Evolutionary conservation across 2,888 invertebrate genomes (phyloP), one percentile per base, ranked within the genome.

Genomic region (Sinohyriopsis cumingii): DNA sequence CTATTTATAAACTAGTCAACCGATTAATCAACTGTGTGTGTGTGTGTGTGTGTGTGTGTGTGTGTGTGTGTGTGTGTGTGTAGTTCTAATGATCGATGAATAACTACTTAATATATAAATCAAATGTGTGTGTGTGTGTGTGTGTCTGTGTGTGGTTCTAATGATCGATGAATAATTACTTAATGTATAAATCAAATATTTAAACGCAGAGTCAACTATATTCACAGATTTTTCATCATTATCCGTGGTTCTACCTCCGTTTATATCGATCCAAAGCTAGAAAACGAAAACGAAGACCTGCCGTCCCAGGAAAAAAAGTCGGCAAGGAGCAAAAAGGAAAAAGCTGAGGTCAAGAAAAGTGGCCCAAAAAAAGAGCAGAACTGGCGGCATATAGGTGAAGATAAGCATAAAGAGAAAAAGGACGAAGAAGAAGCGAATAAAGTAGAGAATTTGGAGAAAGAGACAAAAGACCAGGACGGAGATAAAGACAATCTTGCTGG

Each of bases 161-260:
- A 15, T 59, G 9, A 59, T 22, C n/a, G 24, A 59, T 59, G 59
- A 22, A 59, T 59, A 12, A 24, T 59, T 12, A 22, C 4, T 59
- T 24, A 59, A 59, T 24, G 12, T 22, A 22, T 15, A 19, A 24
- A 22, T 22, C 59, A 24, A 59, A 4, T 12, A 57, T 4, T n/a
- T 57, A 24, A 57, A 15, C 3, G 20, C 19, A 22, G 57, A 57
- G 4, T 22, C n/a, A 57, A 22, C 57, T 57, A 22, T 57, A 18
- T 57, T 22, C 57, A 57, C 62, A 79, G 79, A 22, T 79, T 77
- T 63, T 79, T 73, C 62, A 73, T 79, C 55, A 76, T 79, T 1
- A 59, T 79, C 56, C 55, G 68, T 59, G 79, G 79, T 2, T 64
- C 67, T 4, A 77, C 77, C 1, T 73, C 77, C 6, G 70, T 79